Evolutionary conservation across 2,797 vertebrate species (phyloP), one percentile per base, ranked within the genome.

Genomic region (Parambassis ranga): DNA sequence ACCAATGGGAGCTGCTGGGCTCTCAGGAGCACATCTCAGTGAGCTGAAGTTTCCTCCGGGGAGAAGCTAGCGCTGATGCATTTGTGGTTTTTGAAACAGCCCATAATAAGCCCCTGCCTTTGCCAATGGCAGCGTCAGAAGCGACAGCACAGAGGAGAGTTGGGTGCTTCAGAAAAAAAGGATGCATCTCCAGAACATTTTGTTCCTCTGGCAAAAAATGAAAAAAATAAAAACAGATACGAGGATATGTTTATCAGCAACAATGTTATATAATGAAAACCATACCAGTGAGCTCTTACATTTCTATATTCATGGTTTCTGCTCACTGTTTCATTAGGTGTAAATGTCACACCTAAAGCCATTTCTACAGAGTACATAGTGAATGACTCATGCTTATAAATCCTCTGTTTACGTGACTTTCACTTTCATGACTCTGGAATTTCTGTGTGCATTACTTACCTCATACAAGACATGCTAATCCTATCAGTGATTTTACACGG

Each of bases 51-150:
- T 81, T 75, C 81, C 83, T 67, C 65, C 2, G 69, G 79, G 84
- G 77, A 73, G 57, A 10, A 59, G 73, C 79, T 64, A 20, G 70
- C 82, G 72, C 79, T 69, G 79, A 78, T 79, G 80, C 71, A 67
- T 87, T 51, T 31, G 56, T 38, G 65, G 65, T 75, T 85, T 75
- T 85, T 75, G 24, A 81, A 83, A 75, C 77, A 57, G 72, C 76
- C 79, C 81, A 79, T 87, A 88, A 87, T 88, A 82, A 87, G 57
- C 62, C 64, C 48, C 69, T 81, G 77, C 58, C 69, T 77, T 86
- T 84, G 85, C 82, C 87, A 77, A 31, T 16, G 36, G 85, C 82
- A 71, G 42, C 63, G 27, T 60, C 65, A 71, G 75, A 75, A 66
- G 79, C 46, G 51, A 77, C 71, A 64, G 69, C 42, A 24, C 64